Base-by-base conservation (phyloP, 2,888 invertebrate species). In the Microctonus hyperodae region DNA sequence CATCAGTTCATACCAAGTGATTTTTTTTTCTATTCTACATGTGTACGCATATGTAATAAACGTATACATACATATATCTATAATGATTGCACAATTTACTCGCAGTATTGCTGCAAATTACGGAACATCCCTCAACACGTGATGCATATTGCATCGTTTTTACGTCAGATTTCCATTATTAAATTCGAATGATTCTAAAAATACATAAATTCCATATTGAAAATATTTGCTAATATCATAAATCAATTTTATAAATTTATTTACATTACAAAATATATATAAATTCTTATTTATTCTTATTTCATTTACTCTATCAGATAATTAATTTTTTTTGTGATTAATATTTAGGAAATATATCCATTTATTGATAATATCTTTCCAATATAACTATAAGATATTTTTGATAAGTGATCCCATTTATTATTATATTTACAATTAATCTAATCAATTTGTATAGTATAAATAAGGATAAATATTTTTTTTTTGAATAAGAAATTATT, bases 81-180 rank as follows among this genome's bases (percentile, higher is more conserved):
- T 10, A n/a, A 40, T 7, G 7, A 61, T 68, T 63, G 68, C 60
- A 48, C 37, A 48, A 63, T 68, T 66, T 60, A 64, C 55, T 65
- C 67, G 60, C 44, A 59, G 23, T 6, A 55, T 67, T 60, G 56
- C 64, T 31, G n/a, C 25, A 9, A 10, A 22, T 35, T n/a, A 28
- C 60, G 40, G 23, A 48, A 59, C 22, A 58, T 69, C 59, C 61
- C 69, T 56, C 66, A 66, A 64, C n/a, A 28, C 28, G 11, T 31
- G 28, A 10, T 9, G 22, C 23, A 16, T 59, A 68, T 69, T 68
- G 68, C 71, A 50, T 23, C 61, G 48, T 20, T 28, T 50, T 61
- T 69, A 44, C 69, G 58, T 68, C 66, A 68, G 31, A 10, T 63
- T 64, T 37, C 60, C 20, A 5, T 22, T 20, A n/a, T n/a, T n/a